Conservation (phyloP, 2,888 invertebrate genomes). For the Harpalus rufipes region DNA sequence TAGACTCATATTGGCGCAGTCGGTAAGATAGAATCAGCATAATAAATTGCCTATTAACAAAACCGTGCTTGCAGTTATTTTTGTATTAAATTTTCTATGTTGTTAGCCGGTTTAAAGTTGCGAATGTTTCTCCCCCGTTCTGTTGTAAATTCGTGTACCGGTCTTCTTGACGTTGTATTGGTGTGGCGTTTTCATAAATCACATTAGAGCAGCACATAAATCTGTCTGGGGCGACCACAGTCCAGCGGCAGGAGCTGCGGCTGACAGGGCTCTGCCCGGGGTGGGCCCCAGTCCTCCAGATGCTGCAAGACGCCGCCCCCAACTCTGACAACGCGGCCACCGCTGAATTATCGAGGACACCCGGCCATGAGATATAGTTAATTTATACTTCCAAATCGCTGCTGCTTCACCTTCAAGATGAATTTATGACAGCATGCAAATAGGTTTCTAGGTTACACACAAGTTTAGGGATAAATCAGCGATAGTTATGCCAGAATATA, state of each 20-base stretch:
- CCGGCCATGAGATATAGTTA: slow-evolving; percentile 45
- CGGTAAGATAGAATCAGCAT: no score
- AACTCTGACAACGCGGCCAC: slow-evolving; percentile 48
- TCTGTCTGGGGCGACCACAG: slow-evolving; percentile 75
- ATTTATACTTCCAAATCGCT: slow-evolving; percentile 54
- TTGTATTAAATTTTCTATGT: no score
- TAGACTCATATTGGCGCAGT: no score
- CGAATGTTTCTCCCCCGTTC: no score
- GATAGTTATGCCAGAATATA: no score
- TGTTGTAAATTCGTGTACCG: no score
- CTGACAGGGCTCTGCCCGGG: slow-evolving; percentile 52
- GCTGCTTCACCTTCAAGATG: background rate
- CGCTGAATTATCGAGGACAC: slow-evolving; percentile 59
- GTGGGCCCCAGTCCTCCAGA: slow-evolving; percentile 21
- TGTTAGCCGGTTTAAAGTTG: no score
- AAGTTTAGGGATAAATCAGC: background rate
- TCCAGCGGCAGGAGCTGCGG: slow-evolving; percentile 69
- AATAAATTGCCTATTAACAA: no score
- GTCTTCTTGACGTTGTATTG: slow-evolving; percentile 71
- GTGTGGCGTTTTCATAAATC: slow-evolving; percentile 74
- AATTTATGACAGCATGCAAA: slow-evolving; percentile 50
- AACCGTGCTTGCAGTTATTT: no score
- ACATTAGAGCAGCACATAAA: slow-evolving; percentile 75
- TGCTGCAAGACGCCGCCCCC: slow-evolving; percentile 20
- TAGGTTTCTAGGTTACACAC: slow-evolving; percentile 40